Conservation (phyloP, 2,888 invertebrate genomes). For the Biston stratarius region DNA sequence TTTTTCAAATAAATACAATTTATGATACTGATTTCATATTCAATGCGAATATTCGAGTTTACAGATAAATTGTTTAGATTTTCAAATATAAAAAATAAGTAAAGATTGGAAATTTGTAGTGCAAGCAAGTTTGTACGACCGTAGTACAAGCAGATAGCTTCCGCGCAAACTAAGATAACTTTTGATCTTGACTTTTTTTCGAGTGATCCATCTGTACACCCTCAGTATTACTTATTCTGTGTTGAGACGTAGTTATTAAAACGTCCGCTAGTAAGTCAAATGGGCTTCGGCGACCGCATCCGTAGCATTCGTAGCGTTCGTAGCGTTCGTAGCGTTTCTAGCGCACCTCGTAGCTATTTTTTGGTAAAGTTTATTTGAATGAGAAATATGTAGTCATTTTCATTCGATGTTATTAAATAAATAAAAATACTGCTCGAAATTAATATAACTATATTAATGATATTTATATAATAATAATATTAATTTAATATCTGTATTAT, state of each 20-base stretch:
- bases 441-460: too few relatives aligned
- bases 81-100: not conserved
- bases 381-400: not conserved
- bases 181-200: too few relatives aligned
- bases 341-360: constrained; percentile 23
- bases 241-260: constrained; percentile 16
- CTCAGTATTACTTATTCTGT: too few relatives aligned
- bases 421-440: too few relatives aligned
- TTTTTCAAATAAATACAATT: not conserved
- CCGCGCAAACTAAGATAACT: too few relatives aligned
- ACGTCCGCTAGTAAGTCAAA: constrained; percentile 4
- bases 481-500: too few relatives aligned
- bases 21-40: not conserved
- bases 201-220: too few relatives aligned
- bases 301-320: constrained; percentile 18
- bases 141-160: too few relatives aligned
- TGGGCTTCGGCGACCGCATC: constrained; percentile 17
- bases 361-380: constrained; percentile 16
- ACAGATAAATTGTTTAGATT: not conserved
- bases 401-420: not conserved
- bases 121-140: too few relatives aligned
- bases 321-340: constrained; percentile 22
- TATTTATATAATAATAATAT: too few relatives aligned
- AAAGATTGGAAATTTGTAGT: too few relatives aligned
- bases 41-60: not conserved